Conservation (phyloP, 1,140 invertebrate species). For the Zaprionus ghesquierei region DNA sequence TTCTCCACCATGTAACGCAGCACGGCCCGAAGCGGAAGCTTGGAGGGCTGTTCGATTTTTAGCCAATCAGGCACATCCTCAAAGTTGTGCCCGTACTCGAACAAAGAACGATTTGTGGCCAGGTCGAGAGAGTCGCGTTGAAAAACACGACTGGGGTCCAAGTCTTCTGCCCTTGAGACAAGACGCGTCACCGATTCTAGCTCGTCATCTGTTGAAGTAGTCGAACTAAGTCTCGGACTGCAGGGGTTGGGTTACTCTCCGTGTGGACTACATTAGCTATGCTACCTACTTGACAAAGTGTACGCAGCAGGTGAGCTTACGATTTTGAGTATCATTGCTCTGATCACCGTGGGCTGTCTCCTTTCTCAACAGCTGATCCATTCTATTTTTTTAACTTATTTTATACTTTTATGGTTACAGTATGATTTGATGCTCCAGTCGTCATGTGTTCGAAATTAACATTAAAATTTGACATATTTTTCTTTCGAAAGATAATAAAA, state of each 20-base stretch:
- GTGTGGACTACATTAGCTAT: background rate
- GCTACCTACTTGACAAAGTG: slow-evolving; percentile 42
- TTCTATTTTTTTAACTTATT: background rate
- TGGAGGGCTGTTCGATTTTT: slow-evolving; percentile 46
- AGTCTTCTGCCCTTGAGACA: slow-evolving; percentile 47
- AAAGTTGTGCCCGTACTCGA: slow-evolving; percentile 51
- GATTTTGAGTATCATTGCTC: background rate
- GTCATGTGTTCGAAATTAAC: background rate
- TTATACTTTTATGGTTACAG: background rate
- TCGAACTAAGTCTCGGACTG: slow-evolving; percentile 13
- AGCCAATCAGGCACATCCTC: slow-evolving; percentile 54
- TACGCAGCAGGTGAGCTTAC: slow-evolving; percentile 50
- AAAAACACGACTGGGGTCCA: slow-evolving; percentile 34
- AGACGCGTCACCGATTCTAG: slow-evolving; percentile 26
- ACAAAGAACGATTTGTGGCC: slow-evolving; percentile 39
- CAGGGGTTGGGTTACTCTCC: background rate
- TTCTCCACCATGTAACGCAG: slow-evolving; percentile 65
- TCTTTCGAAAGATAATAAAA: too few species aligned
- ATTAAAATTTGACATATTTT: background rate
- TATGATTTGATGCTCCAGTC: background rate
- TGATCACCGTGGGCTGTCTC: background rate
- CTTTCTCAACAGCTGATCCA: slow-evolving; percentile 52
- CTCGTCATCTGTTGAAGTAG: slow-evolving; percentile 4
- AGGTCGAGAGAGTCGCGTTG: background rate
- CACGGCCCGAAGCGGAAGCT: slow-evolving; percentile 36